Evolutionary conservation across 23 tunicate species (phyloP).

Genomic region (Trididemnum clinides): DNA sequence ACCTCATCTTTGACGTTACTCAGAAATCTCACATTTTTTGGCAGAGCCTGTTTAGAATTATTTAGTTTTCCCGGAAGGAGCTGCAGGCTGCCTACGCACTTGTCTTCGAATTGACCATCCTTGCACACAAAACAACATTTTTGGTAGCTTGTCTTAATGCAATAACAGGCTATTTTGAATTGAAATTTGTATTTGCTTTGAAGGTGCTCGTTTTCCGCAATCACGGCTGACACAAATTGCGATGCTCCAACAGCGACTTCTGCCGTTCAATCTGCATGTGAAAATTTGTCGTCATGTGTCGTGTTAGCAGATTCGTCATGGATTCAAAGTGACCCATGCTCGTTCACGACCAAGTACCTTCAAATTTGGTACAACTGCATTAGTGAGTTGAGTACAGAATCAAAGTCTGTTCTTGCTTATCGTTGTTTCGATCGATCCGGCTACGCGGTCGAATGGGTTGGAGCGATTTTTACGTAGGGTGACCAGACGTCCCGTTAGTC

Average conservation of each 20-base stretch:
- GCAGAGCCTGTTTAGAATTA: too few relatives aligned
- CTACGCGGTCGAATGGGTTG: too few relatives aligned
- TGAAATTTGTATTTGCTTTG: not conserved
- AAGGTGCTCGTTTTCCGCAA: not conserved
- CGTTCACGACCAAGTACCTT: constrained; percentile 43
- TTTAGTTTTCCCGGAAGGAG: too few relatives aligned
- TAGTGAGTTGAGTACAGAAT: constrained; percentile 24
- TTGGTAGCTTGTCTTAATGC: not conserved
- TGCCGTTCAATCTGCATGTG: constrained; percentile 27
- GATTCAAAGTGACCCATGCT: constrained; percentile 47
- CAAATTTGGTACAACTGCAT: constrained; percentile 44
- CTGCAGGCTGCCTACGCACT: too few relatives aligned
- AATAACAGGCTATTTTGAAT: not conserved
- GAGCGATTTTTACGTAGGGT: too few relatives aligned
- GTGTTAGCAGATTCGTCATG: constrained; percentile 22
- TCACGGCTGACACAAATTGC: not conserved
- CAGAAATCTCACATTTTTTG: too few relatives aligned
- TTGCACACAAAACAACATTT: not conserved
- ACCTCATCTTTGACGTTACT: too few relatives aligned
- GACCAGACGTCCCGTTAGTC: too few relatives aligned
- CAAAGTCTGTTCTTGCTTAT: too few relatives aligned
- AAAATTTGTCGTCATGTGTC: constrained; percentile 2
- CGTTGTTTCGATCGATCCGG: too few relatives aligned
- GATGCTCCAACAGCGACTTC: constrained; percentile 45
- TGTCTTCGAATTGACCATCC: too few relatives aligned